Percentiles rank a stretch among this genome's conserved stretches.
These are phyloP conservation scores for Paramacrobiotus metropolitanus DNA, from an alignment of 1,140 invertebrate genomes.

Conservation along the genomic window DNA sequence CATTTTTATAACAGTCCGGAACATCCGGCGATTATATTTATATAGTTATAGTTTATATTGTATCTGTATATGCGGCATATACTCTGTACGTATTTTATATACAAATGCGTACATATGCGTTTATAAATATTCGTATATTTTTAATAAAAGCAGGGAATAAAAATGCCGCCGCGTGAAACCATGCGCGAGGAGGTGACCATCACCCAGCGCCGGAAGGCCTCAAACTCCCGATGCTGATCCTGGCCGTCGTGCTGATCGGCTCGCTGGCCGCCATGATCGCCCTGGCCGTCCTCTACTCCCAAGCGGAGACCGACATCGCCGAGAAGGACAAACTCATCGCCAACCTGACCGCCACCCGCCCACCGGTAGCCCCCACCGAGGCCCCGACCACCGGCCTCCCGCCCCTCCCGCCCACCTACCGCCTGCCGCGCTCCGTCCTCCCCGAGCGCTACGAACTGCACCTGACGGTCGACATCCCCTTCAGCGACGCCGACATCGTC, in stretches of 20 bases:
- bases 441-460: not conserved
- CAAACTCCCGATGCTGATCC: too few relatives aligned
- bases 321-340: not conserved
- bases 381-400: not conserved
- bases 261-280: not conserved
- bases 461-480: not conserved
- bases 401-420: not conserved
- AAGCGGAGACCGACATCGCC: not conserved
- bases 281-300: not conserved
- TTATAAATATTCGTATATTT: too few relatives aligned
- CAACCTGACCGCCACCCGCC: not conserved
- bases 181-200: too few relatives aligned
- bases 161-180: too few relatives aligned
- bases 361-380: not conserved
- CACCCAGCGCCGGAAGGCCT: too few relatives aligned
- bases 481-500: not conserved
- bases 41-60: too few relatives aligned
- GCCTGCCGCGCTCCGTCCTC: not conserved
- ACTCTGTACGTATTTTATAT: too few relatives aligned
- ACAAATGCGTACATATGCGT: too few relatives aligned
- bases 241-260: slow-evolving; percentile 5
- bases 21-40: too few relatives aligned
- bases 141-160: too few relatives aligned
- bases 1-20: too few relatives aligned
- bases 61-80: too few relatives aligned